A percentile compares a stretch with the other conserved stretches of the same genome.
Evolutionary conservation across 2,113 vertebrate species (phyloP).

Genomic region (Solenodon paradoxus): DNA sequence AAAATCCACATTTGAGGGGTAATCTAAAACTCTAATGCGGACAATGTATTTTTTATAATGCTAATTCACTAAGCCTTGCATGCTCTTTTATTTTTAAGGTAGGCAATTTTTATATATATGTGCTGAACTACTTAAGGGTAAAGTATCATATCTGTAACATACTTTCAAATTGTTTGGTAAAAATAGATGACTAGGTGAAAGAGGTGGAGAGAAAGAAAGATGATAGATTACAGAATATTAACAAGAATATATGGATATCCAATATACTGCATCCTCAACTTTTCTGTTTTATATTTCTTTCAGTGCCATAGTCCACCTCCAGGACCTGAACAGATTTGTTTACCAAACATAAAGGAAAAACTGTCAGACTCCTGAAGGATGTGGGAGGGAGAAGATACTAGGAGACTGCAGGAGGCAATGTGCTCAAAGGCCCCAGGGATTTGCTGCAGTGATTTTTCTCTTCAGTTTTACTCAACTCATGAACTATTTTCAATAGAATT

Average conservation of each 20-base stretch:
- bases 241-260: background rate
- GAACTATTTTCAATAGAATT: background rate
- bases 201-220: background rate
- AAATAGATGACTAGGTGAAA: background rate
- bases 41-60: background rate
- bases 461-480: background rate
- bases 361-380: background rate
- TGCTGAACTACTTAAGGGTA: background rate
- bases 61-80: background rate
- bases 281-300: background rate
- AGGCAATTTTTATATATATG: background rate
- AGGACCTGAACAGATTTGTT: background rate
- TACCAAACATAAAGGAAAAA: background rate
- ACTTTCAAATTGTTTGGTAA: background rate
- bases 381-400: background rate
- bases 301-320: background rate
- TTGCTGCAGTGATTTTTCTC: background rate
- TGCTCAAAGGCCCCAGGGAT: background rate
- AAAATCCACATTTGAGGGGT: background rate
- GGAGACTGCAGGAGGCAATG: background rate
- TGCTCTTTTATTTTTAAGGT: background rate
- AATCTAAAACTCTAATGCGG: background rate
- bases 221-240: background rate
- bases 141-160: background rate
- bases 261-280: background rate